Evolutionary conservation across 23 tunicate species (phyloP).

Genomic region (Halocynthia aurantium): DNA sequence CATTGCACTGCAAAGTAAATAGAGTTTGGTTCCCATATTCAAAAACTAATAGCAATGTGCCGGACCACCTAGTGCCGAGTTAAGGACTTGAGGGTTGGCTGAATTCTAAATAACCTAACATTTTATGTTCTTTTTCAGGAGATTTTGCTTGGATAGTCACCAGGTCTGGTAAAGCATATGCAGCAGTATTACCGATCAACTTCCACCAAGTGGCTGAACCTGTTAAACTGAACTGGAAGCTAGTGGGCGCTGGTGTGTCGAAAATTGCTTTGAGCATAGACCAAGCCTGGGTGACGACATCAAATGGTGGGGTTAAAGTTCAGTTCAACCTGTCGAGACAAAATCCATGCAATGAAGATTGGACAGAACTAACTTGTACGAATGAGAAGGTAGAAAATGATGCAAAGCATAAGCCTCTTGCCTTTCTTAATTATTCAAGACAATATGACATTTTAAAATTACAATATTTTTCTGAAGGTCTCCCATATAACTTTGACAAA

Average conservation of each 20-base stretch:
- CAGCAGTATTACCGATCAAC: slow-evolving; percentile 24
- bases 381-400: background rate
- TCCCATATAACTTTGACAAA: slow-evolving; percentile 1
- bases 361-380: slow-evolving; percentile 14
- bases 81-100: background rate
- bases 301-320: slow-evolving; percentile 9
- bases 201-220: background rate
- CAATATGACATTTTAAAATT: slow-evolving; percentile 2
- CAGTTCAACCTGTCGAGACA: slow-evolving; percentile 25
- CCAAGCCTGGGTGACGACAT: slow-evolving; percentile 22
- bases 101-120: background rate
- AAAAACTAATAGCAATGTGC: background rate
- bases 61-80: background rate
- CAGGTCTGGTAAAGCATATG: slow-evolving; percentile 32
- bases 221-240: slow-evolving; percentile 25
- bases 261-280: slow-evolving; percentile 17
- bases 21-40: too few relatives aligned
- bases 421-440: background rate
- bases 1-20: too few relatives aligned
- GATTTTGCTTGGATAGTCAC: slow-evolving; percentile 52
- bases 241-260: background rate
- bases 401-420: too few relatives aligned
- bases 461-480: slow-evolving; percentile 4
- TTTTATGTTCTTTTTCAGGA: slow-evolving; percentile 23
- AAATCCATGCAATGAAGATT: slow-evolving; percentile 1